These are phyloP conservation scores for Tachina lurida DNA, from an alignment of 2,888 invertebrate genomes.

Conservation along the genomic window DNA sequence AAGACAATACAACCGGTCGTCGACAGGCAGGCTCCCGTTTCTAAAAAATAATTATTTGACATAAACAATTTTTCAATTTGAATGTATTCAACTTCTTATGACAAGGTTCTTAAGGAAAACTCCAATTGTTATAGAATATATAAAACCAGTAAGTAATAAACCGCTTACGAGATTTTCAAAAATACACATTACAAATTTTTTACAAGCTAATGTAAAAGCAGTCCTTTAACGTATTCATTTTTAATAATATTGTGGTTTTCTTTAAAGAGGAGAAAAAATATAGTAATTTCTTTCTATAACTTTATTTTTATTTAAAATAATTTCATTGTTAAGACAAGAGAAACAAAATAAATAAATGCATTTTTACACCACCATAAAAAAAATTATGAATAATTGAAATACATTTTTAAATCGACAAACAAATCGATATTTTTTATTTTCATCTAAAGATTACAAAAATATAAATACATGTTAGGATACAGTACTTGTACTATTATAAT, in stretches of 20 bases:
- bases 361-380: slow-evolving; percentile 66
- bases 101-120: slow-evolving; percentile 10
- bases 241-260: slow-evolving; percentile 59
- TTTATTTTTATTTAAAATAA: slow-evolving; percentile 56
- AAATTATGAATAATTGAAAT: background rate
- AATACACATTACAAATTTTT: slow-evolving; percentile 30
- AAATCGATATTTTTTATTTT: background rate
- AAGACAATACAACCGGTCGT: slow-evolving; percentile 93
- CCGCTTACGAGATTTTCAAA: slow-evolving; percentile 21
- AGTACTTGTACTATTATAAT: background rate
- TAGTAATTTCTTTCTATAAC: slow-evolving; percentile 53
- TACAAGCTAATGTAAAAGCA: slow-evolving; percentile 31
- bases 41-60: slow-evolving; percentile 53
- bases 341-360: slow-evolving; percentile 63
- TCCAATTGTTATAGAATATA: slow-evolving; percentile 3
- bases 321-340: slow-evolving; percentile 64
- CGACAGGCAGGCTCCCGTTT: slow-evolving; percentile 74
- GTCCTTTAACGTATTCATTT: slow-evolving; percentile 35
- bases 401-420: slow-evolving; percentile 3
- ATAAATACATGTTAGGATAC: slow-evolving; percentile 33
- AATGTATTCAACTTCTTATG: slow-evolving; percentile 18
- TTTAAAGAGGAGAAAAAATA: slow-evolving; percentile 31
- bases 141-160: background rate
- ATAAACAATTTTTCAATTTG: background rate
- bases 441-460: slow-evolving; percentile 52